These are phyloP conservation scores for Thalassaphorura encarpata DNA, from an alignment of 1,140 invertebrate genomes.

Conservation along the genomic window DNA sequence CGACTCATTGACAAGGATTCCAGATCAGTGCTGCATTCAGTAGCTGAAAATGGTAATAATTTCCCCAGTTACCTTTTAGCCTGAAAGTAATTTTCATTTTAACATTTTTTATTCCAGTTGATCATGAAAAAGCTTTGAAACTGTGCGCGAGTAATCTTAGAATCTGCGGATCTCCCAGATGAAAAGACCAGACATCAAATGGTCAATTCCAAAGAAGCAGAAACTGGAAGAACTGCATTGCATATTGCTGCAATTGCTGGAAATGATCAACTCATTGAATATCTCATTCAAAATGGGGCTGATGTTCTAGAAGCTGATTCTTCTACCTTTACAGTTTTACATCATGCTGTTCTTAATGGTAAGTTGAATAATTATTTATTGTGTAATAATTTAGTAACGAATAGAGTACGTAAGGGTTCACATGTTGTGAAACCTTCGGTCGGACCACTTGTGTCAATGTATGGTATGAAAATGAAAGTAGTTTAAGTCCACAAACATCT, in stretches of 20 bases:
- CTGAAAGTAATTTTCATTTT: background rate
- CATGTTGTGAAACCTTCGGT: no score
- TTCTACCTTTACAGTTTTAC: background rate
- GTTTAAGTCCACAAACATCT: no score
- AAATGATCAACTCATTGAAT: constrained; percentile 1
- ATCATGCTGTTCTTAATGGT: constrained; percentile 5
- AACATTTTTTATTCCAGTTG: background rate
- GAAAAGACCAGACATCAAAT: background rate
- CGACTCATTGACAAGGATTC: background rate
- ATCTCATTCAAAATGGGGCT: constrained; percentile 1
- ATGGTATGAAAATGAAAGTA: no score
- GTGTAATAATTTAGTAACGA: no score
- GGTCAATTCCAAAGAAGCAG: background rate
- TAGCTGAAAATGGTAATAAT: background rate
- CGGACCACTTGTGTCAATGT: no score
- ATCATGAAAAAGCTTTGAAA: background rate
- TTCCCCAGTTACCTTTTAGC: background rate
- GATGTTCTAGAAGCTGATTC: background rate
- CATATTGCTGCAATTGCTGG: constrained; percentile 4
- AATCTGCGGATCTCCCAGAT: background rate
- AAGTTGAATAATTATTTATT: no score
- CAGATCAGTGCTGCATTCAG: background rate
- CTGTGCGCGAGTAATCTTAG: background rate
- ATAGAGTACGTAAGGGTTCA: no score
- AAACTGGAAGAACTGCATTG: background rate